These are phyloP conservation scores for Troides oblongomaculatus DNA, from an alignment of 2,888 invertebrate genomes.

Conservation along the genomic window DNA sequence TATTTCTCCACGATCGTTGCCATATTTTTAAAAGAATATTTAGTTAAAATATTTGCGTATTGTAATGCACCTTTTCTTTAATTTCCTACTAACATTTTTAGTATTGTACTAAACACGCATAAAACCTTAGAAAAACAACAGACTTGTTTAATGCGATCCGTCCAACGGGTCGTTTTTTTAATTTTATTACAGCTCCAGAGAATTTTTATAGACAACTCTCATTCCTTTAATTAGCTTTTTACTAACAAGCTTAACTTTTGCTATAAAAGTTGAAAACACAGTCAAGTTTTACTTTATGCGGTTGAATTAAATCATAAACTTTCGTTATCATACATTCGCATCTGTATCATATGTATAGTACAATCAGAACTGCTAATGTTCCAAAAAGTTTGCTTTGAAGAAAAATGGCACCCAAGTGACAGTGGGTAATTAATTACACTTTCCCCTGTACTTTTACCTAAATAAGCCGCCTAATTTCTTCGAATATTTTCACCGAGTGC, in stretches of 20 bases:
- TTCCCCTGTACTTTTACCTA: constrained; percentile 50
- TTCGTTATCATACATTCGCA: constrained; percentile 23
- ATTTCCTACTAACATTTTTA: too few relatives aligned
- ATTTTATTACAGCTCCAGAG: constrained; percentile 19
- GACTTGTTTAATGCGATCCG: constrained; percentile 9
- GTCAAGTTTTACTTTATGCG: constrained; percentile 25
- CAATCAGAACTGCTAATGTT: constrained; percentile 7
- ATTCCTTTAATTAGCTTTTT: constrained; percentile 31
- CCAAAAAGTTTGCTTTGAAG: constrained; percentile 26
- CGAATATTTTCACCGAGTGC: constrained; percentile 59
- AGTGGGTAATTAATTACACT: constrained; percentile 50
- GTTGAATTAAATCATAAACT: constrained; percentile 25
- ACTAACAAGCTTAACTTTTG: constrained; percentile 29
- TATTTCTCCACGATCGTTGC: too few relatives aligned
- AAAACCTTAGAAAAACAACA: constrained; percentile 6
- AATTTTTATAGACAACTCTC: constrained; percentile 28
- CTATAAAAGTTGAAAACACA: constrained; percentile 27
- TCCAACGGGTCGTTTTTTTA: constrained; percentile 6
- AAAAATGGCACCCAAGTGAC: constrained; percentile 30
- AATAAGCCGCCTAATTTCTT: constrained; percentile 65
- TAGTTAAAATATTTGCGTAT: too few relatives aligned
- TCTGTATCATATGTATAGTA: constrained; percentile 11
- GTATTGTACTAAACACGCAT: background rate
- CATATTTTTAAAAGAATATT: too few relatives aligned
- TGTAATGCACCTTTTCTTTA: too few relatives aligned